A percentile compares a stretch with the other conserved stretches of the same genome.
These are phyloP conservation scores for Oryzias javanicus DNA, from an alignment of 2,113 vertebrate genomes.

Conservation along the genomic window DNA sequence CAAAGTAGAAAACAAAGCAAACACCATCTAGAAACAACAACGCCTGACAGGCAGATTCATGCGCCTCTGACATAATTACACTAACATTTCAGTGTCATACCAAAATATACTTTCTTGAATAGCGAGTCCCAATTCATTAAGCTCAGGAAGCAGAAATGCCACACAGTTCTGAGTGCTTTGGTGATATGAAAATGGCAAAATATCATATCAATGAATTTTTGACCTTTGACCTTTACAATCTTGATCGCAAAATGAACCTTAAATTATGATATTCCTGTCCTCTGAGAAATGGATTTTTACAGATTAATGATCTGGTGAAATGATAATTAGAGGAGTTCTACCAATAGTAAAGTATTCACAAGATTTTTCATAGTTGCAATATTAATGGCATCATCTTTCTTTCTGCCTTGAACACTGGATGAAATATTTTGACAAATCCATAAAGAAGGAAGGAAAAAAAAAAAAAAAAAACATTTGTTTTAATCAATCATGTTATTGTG, in stretches of 20 bases:
- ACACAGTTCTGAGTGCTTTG: background rate
- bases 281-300: slow-evolving; percentile 30
- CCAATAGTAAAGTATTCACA: slow-evolving; percentile 71
- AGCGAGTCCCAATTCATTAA: background rate
- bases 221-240: slow-evolving; percentile 17
- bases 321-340: too few relatives aligned
- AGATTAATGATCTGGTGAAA: too few relatives aligned
- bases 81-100: background rate
- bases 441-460: slow-evolving; percentile 44
- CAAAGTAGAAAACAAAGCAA: slow-evolving; percentile 27
- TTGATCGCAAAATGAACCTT: slow-evolving; percentile 8
- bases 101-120: background rate
- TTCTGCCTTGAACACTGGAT: slow-evolving; percentile 63
- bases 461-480: slow-evolving; percentile 70
- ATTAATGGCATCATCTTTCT: slow-evolving; percentile 73
- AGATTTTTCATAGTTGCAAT: slow-evolving; percentile 63
- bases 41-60: slow-evolving; percentile 4
- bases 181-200: slow-evolving; percentile 3
- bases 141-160: background rate
- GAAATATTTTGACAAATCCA: slow-evolving; percentile 73
- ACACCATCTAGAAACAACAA: slow-evolving; percentile 12
- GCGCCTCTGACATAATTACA: slow-evolving; percentile 8
- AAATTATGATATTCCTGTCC: slow-evolving; percentile 4
- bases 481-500: slow-evolving; percentile 69
- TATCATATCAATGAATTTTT: slow-evolving; percentile 3